Percentiles rank a stretch among this genome's conserved stretches.
phyloP scores from a whole-genome alignment of 2,888 invertebrate genomes.

The Elegia similella region DNA sequence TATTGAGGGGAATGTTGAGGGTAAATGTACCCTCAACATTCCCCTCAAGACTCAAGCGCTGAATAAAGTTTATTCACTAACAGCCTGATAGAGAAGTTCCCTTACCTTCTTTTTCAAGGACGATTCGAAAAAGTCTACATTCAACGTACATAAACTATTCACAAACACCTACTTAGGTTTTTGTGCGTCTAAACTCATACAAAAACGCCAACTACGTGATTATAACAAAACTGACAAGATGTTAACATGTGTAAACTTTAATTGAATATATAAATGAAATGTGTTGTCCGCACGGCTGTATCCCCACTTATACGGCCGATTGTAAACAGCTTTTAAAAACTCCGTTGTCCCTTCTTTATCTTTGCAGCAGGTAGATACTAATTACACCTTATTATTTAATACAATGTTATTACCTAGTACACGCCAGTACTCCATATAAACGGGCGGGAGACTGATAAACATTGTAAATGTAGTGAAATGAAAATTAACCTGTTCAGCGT shows the following conservation, averaged over 20 bases:
- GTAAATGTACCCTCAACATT: no score
- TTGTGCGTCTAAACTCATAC: no score
- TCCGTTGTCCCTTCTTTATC: slow-evolving; percentile 71
- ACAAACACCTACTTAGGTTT: no score
- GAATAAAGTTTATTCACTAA: no score
- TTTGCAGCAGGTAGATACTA: slow-evolving; percentile 72
- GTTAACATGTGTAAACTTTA: neutral
- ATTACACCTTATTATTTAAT: slow-evolving; percentile 79
- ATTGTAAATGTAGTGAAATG: slow-evolving; percentile 15
- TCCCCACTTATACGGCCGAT: slow-evolving; percentile 66
- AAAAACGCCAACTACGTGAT: no score
- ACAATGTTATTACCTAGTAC: slow-evolving; percentile 71
- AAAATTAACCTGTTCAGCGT: slow-evolving; percentile 55
- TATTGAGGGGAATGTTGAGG: no score
- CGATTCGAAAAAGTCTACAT: no score
- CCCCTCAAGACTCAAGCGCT: no score
- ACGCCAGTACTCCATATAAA: slow-evolving; percentile 52
- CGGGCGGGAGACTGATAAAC: slow-evolving; percentile 49
- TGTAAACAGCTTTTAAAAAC: slow-evolving; percentile 78
- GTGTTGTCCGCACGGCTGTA: slow-evolving; percentile 37
- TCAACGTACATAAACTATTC: no score
- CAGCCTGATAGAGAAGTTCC: no score
- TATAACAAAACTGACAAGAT: neutral
- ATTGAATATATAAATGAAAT: slow-evolving; percentile 3
- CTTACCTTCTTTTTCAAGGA: no score